Percentiles rank a stretch among this genome's conserved stretches.
These are phyloP conservation scores for Rhabdomys dilectus DNA, from an alignment of 2,113 vertebrate species.

Conservation along the genomic window DNA sequence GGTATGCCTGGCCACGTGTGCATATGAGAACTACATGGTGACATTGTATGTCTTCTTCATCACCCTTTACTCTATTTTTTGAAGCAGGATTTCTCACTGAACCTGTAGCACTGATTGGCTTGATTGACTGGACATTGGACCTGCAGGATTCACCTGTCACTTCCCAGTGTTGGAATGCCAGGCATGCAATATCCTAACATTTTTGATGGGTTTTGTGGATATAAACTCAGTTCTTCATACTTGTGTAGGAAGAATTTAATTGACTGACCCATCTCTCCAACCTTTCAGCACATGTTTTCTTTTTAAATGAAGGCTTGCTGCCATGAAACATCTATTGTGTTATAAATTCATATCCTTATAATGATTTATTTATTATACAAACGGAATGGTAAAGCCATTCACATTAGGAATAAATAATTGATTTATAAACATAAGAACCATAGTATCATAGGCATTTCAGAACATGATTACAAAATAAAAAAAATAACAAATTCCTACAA, in stretches of 20 bases:
- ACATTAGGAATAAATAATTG: background rate
- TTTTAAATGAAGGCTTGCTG: background rate
- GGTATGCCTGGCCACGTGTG: no score
- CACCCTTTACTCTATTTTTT: background rate
- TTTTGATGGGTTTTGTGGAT: background rate
- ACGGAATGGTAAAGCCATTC: background rate
- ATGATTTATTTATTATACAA: conserved; percentile 11
- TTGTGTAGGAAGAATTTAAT: background rate
- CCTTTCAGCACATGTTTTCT: background rate
- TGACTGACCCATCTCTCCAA: background rate
- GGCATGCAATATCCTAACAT: background rate
- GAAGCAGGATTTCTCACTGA: background rate
- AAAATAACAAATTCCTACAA: background rate
- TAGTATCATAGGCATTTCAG: background rate
- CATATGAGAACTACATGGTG: background rate
- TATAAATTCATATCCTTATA: background rate
- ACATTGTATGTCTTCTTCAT: background rate
- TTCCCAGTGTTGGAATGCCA: background rate
- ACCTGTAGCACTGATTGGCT: background rate
- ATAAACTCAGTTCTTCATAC: background rate
- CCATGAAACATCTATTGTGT: background rate
- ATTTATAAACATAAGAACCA: conserved; percentile 22
- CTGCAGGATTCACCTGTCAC: background rate
- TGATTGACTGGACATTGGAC: background rate
- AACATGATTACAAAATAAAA: background rate